Base-by-base conservation (phyloP, 2,113 vertebrate species). In the Chitala chitala region DNA sequence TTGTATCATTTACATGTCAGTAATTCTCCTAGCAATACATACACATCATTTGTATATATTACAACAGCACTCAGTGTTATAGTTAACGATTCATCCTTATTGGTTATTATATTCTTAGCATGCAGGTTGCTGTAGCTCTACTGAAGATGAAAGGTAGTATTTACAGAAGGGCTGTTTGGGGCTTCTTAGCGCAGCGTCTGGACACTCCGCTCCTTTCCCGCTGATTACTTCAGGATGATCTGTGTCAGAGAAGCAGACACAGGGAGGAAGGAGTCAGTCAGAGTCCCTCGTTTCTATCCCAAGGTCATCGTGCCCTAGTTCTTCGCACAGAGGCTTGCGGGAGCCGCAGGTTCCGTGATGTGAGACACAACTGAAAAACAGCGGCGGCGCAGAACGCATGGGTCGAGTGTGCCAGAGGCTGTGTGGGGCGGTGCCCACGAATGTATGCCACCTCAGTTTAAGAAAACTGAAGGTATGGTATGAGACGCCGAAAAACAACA, bases 51-150 rank as follows among this genome's bases (percentile, higher is more conserved):
- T 78, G 69, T 88, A 80, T 86, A 78, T 82, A 77, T 86, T 83
- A 84, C 76, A 84, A 80, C 78, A 78, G 84, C 83, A 83, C 86
- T 89, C 84, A 83, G 82, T 81, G 76, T 82, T 83, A 83, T 22
- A 70, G 44, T 44, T 77, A 70, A 71, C 71, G 68, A 50, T 72
- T 74, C 83, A 78, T 86, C 82, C 82, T 83, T 64, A 73, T 46
- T 24, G 36, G 56, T 83, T 82, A 80, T 92, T n/a, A 92, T 91
- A 83, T 81, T 88, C 66, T 98, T 94, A 98, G 93, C 97, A 99
- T 98, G 97, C 97, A 96, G 93, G 95, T 94, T 96, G 95, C 93
- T 94, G 95, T 91, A 97, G 92, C 89, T 97, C 95, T 92, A 94
- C 84, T 83, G 94, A 91, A 90, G 93, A 93, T 92, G 93, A 87